A percentile compares a stretch with the other conserved stretches of the same genome.
These are phyloP conservation scores for Sinodicranocentrus sp. DNA, from an alignment of 2,888 invertebrate genomes.

Conservation along the genomic window DNA sequence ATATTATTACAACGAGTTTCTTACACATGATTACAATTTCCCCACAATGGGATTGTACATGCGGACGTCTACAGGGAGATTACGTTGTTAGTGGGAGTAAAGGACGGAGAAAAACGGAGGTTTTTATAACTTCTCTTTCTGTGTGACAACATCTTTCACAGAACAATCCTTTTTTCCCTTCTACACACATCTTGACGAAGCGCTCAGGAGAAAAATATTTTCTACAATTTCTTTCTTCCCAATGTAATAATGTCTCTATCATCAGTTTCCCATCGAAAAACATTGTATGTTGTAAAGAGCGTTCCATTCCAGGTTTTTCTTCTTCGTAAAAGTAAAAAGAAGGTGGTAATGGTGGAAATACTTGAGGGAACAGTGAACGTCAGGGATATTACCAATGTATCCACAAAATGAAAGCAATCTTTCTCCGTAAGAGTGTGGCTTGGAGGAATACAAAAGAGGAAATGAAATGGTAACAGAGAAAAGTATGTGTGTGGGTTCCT, in stretches of 20 bases:
- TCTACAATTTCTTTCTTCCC: conserved; percentile 6
- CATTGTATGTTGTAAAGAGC: too few relatives aligned
- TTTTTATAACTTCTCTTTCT: conserved; percentile 47
- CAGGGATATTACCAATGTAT: not conserved
- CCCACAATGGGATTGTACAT: conserved; percentile 41
- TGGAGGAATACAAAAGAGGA: conserved; percentile 24
- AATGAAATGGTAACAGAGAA: conserved; percentile 44
- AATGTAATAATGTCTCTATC: conserved; percentile 50
- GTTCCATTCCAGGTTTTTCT: too few relatives aligned
- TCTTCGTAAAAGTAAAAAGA: too few relatives aligned
- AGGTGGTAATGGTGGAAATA: conserved; percentile 16
- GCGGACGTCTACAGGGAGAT: conserved; percentile 58
- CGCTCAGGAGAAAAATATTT: not conserved
- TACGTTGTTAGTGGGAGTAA: conserved; percentile 21
- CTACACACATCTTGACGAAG: not conserved
- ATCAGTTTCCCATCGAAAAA: conserved; percentile 22
- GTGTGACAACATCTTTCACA: conserved; percentile 52
- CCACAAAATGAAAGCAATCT: conserved; percentile 33
- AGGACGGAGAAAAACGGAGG: conserved; percentile 28
- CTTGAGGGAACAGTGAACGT: not conserved
- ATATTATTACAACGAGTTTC: too few relatives aligned
- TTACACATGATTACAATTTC: conserved; percentile 57
- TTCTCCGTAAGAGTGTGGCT: conserved; percentile 47
- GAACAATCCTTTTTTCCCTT: conserved; percentile 41
- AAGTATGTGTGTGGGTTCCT: not conserved